Evolutionary conservation across 2,113 vertebrate species (phyloP).

Genomic region (Danionella cerebrum): DNA sequence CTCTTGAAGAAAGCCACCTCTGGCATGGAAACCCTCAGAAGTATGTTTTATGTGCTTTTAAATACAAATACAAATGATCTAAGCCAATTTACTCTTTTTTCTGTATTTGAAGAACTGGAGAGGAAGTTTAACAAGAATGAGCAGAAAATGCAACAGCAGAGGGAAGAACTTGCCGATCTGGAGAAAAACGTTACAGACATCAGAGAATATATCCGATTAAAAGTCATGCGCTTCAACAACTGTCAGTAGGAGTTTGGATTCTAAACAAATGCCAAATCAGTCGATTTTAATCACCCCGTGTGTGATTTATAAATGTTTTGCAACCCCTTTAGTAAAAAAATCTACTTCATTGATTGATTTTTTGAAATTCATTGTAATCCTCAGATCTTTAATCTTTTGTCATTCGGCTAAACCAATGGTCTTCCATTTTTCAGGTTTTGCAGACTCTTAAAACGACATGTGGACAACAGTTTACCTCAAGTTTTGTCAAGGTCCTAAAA

Average conservation of each 20-base stretch:
- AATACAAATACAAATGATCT: too few relatives aligned
- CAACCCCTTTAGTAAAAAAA: too few relatives aligned
- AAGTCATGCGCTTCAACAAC: slow-evolving; percentile 58
- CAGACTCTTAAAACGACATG: too few relatives aligned
- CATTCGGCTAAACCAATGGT: too few relatives aligned
- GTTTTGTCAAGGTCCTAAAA: too few relatives aligned
- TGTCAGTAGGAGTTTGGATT: slow-evolving; percentile 46
- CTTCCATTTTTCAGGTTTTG: too few relatives aligned
- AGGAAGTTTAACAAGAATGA: slow-evolving; percentile 65
- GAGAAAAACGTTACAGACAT: slow-evolving; percentile 57
- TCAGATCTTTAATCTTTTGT: too few relatives aligned
- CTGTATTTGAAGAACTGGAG: slow-evolving; percentile 63
- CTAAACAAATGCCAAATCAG: neutral
- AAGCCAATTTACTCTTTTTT: neutral
- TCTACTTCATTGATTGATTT: too few relatives aligned
- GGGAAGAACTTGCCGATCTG: slow-evolving; percentile 52
- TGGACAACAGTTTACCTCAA: too few relatives aligned
- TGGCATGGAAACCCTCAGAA: slow-evolving; percentile 61
- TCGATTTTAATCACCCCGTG: neutral
- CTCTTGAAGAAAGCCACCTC: slow-evolving; percentile 66
- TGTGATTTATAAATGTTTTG: neutral
- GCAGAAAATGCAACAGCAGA: slow-evolving; percentile 62
- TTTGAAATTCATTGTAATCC: too few relatives aligned
- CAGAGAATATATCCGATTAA: slow-evolving; percentile 54
- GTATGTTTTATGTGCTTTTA: slow-evolving; percentile 49